Evolutionary conservation across 2,113 vertebrate species (phyloP).

Genomic region (Leptocoma aspasia): DNA sequence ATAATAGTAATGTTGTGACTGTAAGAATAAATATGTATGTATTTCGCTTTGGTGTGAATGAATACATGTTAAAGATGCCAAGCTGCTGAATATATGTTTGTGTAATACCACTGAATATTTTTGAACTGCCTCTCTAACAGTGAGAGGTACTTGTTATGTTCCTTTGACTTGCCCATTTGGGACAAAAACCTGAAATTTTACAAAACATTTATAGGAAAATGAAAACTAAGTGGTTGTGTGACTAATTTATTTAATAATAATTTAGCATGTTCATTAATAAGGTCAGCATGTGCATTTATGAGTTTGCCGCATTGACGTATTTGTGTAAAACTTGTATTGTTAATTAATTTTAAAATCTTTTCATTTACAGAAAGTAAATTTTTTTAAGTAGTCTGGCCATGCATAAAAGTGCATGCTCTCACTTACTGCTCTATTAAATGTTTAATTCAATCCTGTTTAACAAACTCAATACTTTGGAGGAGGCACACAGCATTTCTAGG

Average conservation of each 20-base stretch:
- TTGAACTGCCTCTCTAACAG: not conserved
- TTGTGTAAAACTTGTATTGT: not conserved
- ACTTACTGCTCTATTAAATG: not conserved
- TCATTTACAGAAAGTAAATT: not conserved
- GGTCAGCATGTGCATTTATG: not conserved
- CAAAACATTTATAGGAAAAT: not conserved
- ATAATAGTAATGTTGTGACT: not conserved
- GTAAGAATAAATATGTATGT: not conserved
- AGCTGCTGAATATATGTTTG: not conserved
- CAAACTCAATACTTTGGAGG: not conserved
- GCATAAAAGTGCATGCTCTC: not conserved
- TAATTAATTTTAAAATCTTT: not conserved
- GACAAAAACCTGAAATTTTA: not conserved
- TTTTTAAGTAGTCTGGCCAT: not conserved
- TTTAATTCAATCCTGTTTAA: not conserved
- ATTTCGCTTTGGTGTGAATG: not conserved
- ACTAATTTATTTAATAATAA: not conserved
- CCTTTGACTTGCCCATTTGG: not conserved
- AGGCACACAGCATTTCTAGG: not conserved
- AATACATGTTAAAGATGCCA: not conserved
- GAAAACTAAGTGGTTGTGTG: not conserved
- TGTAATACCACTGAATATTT: not conserved
- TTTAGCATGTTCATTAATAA: not conserved
- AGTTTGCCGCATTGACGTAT: fast-evolving
- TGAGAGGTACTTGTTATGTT: not conserved